These are phyloP conservation scores for Nomada lathburiana DNA, from an alignment of 2,888 invertebrate species.

Conservation along the genomic window DNA sequence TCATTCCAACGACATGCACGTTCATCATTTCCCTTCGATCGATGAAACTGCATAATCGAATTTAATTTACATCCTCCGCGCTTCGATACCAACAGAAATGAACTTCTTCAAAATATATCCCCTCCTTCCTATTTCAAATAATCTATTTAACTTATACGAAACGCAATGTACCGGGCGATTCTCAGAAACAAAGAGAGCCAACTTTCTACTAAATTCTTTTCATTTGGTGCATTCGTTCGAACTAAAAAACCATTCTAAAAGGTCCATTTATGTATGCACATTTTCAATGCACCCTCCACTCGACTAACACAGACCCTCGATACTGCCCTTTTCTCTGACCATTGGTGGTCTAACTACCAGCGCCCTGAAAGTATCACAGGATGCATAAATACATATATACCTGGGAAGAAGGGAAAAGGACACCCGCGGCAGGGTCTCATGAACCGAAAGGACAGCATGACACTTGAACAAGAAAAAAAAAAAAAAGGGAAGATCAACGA, in stretches of 20 bases:
- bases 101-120: too few species aligned
- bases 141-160: background rate
- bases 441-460: background rate
- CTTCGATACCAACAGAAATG: background rate
- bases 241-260: background rate
- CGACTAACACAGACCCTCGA: background rate
- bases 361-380: background rate
- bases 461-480: too few species aligned
- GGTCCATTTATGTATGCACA: background rate
- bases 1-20: slow-evolving; percentile 9
- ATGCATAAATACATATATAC: background rate
- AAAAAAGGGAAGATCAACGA: slow-evolving; percentile 1
- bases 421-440: background rate
- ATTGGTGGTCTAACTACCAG: background rate
- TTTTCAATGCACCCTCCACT: background rate
- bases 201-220: background rate
- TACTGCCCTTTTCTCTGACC: background rate
- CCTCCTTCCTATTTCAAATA: background rate
- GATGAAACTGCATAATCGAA: slow-evolving; percentile 15
- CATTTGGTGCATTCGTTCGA: background rate
- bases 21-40: slow-evolving; percentile 34
- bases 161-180: background rate
- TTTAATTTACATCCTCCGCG: background rate
- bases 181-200: background rate
- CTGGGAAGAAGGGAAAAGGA: slow-evolving; percentile 16